Evolutionary conservation across 2,113 vertebrate species (phyloP).

Genomic region (Isurus oxyrinchus): DNA sequence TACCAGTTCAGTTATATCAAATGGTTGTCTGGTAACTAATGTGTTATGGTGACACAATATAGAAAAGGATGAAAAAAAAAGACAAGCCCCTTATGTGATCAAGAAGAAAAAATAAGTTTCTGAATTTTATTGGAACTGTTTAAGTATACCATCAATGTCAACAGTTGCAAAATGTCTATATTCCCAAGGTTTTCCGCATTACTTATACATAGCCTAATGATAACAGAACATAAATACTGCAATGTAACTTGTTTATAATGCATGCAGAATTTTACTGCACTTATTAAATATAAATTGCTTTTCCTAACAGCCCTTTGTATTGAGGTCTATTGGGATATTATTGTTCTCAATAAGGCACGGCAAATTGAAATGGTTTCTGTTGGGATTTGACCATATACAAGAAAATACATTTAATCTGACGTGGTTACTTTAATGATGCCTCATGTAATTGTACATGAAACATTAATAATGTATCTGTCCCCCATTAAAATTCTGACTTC

Average conservation of each 20-base stretch:
- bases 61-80: not conserved
- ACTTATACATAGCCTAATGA: slow-evolving; percentile 81
- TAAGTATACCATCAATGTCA: slow-evolving; percentile 68
- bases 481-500: slow-evolving; percentile 46
- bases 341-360: slow-evolving; percentile 68
- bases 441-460: slow-evolving; percentile 52
- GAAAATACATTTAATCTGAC: slow-evolving; percentile 71
- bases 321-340: slow-evolving; percentile 60
- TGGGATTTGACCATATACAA: slow-evolving; percentile 59
- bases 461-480: slow-evolving; percentile 34
- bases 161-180: slow-evolving; percentile 63
- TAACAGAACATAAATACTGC: slow-evolving; percentile 87
- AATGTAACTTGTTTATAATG: slow-evolving; percentile 79
- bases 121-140: slow-evolving; percentile 43
- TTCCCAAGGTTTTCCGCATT: slow-evolving; percentile 61
- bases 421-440: slow-evolving; percentile 65
- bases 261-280: slow-evolving; percentile 66
- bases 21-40: not conserved
- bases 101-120: not conserved
- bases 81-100: not conserved
- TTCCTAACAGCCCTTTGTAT: slow-evolving; percentile 81
- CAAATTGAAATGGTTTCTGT: slow-evolving; percentile 72
- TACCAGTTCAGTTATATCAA: not conserved
- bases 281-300: slow-evolving; percentile 88
- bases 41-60: not conserved